Percentiles rank a stretch among this genome's conserved stretches.
Conservation (phyloP, 2,113 vertebrate genomes). For the Oncorhynchus mykiss region DNA sequence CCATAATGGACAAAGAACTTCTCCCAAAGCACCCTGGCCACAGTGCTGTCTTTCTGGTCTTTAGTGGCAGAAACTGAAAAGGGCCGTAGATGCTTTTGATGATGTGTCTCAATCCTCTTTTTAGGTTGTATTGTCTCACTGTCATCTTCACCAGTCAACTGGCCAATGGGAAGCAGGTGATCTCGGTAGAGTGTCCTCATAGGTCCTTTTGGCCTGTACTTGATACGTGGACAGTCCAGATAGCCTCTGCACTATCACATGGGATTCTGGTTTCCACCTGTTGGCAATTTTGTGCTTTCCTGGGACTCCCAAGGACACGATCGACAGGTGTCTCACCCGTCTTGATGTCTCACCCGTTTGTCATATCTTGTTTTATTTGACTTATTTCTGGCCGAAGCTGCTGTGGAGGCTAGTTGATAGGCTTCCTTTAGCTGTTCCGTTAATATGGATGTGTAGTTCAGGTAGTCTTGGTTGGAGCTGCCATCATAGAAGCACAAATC, state of each 20-base stretch:
- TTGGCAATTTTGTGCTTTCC: conserved; percentile 24
- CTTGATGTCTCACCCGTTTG: no score
- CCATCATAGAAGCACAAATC: conserved; percentile 18
- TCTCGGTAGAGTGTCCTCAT: conserved; percentile 9
- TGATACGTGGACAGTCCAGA: conserved; percentile 16
- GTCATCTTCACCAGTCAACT: neutral
- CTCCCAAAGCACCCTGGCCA: no score
- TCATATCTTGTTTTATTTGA: no score
- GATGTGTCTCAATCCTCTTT: no score
- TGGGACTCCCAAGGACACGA: conserved; percentile 6
- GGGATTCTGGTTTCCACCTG: conserved; percentile 8
- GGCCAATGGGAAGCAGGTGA: conserved; percentile 16
- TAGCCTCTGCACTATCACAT: conserved; percentile 5
- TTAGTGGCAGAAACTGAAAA: no score
- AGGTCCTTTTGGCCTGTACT: neutral
- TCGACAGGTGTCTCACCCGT: no score
- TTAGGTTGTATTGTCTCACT: no score
- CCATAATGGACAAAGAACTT: no score
- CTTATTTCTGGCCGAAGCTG: neutral
- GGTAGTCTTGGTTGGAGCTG: neutral
- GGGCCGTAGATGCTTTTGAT: no score
- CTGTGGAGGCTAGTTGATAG: neutral
- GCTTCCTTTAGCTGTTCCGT: neutral
- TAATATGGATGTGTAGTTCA: neutral
- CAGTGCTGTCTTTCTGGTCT: no score